Evolutionary conservation across 1,140 invertebrate species (phyloP).

Genomic region (Lasioglossum albipes): DNA sequence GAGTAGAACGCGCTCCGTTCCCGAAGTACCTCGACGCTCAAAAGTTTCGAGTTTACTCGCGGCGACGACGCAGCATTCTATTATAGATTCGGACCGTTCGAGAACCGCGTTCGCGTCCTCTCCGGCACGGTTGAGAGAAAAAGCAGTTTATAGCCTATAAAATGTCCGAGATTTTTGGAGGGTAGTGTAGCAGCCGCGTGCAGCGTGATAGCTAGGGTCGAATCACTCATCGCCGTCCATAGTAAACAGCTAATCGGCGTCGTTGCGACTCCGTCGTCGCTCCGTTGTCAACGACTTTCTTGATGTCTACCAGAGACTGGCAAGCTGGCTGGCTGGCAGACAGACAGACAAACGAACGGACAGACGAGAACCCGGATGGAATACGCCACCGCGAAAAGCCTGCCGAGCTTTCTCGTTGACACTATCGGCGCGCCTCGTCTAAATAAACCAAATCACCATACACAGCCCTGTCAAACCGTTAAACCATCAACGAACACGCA

Average conservation of each 20-base stretch:
- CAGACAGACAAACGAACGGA: constrained; percentile 17
- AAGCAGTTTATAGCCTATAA: too few species aligned
- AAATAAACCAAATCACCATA: constrained; percentile 50
- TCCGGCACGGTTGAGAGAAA: too few species aligned
- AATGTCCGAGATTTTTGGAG: background rate
- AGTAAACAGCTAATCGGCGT: constrained; percentile 64
- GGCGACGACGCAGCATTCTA: too few species aligned
- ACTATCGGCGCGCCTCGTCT: constrained; percentile 16
- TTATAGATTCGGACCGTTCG: too few species aligned
- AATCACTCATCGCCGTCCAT: constrained; percentile 52
- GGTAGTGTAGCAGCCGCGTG: constrained; percentile 10
- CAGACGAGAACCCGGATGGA: constrained; percentile 6
- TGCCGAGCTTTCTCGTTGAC: constrained; percentile 55
- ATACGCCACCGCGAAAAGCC: constrained; percentile 42
- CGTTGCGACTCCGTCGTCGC: constrained; percentile 42
- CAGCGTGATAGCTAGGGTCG: constrained; percentile 35
- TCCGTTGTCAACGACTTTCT: constrained; percentile 45
- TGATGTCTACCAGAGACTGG: constrained; percentile 40
- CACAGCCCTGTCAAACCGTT: constrained; percentile 21
- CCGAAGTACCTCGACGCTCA: constrained; percentile 2
- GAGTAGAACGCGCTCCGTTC: background rate
- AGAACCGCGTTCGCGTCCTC: too few species aligned
- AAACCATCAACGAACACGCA: background rate
- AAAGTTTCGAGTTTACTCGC: background rate
- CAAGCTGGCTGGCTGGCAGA: background rate